Conservation (phyloP, 2,888 invertebrate species). For the Apamea monoglypha region DNA sequence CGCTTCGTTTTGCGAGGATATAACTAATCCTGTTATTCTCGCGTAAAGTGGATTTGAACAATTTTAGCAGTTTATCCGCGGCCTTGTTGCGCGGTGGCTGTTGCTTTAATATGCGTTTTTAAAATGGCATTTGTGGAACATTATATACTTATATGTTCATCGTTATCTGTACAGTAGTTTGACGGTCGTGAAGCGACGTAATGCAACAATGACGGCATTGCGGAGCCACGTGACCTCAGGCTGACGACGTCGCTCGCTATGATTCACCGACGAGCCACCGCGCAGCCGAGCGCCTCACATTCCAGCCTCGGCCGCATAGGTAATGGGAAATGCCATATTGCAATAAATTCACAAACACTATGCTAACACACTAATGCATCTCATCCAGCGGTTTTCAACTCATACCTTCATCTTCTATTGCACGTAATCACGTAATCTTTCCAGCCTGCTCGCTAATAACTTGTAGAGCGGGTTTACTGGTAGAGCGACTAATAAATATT, state of each 20-base stretch:
- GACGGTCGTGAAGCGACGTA: slow-evolving; percentile 62
- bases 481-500: slow-evolving; percentile 51
- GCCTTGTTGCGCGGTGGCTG: slow-evolving; percentile 37
- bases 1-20: slow-evolving; percentile 15
- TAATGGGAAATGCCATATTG: slow-evolving; percentile 86
- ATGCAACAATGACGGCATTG: slow-evolving; percentile 83
- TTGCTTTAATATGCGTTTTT: slow-evolving; percentile 45
- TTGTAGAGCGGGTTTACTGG: slow-evolving; percentile 47
- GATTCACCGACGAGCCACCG: slow-evolving; percentile 79
- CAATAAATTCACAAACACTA: slow-evolving; percentile 80
- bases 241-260: slow-evolving; percentile 71
- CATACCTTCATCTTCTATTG: slow-evolving; percentile 54
- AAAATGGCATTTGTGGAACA: slow-evolving; percentile 42
- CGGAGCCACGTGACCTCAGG: slow-evolving; percentile 81
- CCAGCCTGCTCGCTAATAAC: slow-evolving; percentile 41
- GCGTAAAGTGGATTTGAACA: slow-evolving; percentile 48
- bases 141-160: slow-evolving; percentile 40
- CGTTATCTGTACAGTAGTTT: slow-evolving; percentile 57
- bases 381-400: slow-evolving; percentile 67
- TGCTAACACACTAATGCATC: slow-evolving; percentile 74
- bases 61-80: slow-evolving; percentile 41
- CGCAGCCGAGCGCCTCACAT: slow-evolving; percentile 77
- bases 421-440: slow-evolving; percentile 46
- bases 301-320: slow-evolving; percentile 82
- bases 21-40: slow-evolving; percentile 48